phyloP scores from a whole-genome alignment of 2,113 vertebrate species.

The Hippocampus barbouri region DNA sequence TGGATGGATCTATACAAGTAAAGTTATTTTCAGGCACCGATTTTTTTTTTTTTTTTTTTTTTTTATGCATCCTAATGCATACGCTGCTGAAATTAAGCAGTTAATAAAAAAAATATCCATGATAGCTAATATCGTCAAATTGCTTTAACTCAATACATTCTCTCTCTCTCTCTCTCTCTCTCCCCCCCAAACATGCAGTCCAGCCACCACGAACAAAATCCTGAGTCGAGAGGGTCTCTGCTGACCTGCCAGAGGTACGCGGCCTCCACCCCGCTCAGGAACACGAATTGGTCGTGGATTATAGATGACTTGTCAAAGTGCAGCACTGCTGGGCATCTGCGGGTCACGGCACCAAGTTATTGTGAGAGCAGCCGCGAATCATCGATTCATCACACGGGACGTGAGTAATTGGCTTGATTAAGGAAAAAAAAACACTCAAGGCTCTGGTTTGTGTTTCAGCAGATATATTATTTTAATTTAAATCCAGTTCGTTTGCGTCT shows the following conservation, averaged over 20 bases:
- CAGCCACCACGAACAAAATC: no score
- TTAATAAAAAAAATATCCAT: no score
- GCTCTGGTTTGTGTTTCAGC: background rate
- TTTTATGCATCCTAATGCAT: background rate
- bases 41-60: background rate
- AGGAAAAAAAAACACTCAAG: background rate
- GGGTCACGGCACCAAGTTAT: background rate
- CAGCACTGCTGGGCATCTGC: no score
- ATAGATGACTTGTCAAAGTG: no score
- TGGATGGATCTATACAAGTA: no score
- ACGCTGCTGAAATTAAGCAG: background rate
- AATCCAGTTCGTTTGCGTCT: background rate
- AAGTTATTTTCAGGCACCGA: background rate
- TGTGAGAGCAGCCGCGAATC: background rate
- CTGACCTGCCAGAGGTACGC: no score
- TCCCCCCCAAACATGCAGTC: fast-evolving
- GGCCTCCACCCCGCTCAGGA: background rate
- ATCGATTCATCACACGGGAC: background rate
- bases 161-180: no score
- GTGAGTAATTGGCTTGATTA: background rate
- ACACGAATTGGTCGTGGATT: background rate
- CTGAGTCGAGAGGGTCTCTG: no score
- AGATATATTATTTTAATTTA: background rate
- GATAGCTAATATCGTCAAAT: no score
- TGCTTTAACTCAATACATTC: no score